phyloP scores from a whole-genome alignment of 2,113 vertebrate species.

The Echinops telfairi region DNA sequence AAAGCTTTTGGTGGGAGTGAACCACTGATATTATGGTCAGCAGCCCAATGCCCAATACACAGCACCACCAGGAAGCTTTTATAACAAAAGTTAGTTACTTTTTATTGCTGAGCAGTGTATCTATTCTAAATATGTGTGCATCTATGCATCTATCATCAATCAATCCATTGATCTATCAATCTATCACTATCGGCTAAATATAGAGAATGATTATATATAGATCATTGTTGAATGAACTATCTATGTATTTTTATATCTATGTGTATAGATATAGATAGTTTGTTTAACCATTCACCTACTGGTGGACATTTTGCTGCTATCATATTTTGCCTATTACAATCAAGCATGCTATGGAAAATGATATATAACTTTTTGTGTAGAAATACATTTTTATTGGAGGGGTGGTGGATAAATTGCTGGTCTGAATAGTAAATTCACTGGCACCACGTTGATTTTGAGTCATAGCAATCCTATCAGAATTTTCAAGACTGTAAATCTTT shows the following conservation, averaged over 20 bases:
- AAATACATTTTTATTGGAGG: constrained; percentile 9
- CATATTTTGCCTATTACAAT: not conserved
- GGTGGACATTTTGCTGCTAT: not conserved
- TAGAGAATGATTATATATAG: no score
- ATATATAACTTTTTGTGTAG: not conserved
- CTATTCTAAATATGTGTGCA: not conserved
- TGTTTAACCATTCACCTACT: not conserved
- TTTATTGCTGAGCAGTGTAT: not conserved
- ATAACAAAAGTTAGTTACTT: not conserved
- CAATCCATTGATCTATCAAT: no score
- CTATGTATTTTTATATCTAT: no score
- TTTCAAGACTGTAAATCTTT: no score
- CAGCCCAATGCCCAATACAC: no score
- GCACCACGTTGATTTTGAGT: no score
- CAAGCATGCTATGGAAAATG: not conserved
- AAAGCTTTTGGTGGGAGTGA: no score
- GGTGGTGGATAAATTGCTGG: not conserved
- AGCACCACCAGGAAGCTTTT: not conserved
- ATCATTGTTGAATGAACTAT: no score
- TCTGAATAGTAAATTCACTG: not conserved
- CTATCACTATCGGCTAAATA: no score
- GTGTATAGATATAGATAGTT: not conserved
- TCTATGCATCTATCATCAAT: no score
- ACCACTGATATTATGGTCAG: no score
- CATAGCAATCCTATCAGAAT: no score